These are phyloP conservation scores for Hipposideros larvatus DNA, from an alignment of 2,797 vertebrate species.

Conservation along the genomic window DNA sequence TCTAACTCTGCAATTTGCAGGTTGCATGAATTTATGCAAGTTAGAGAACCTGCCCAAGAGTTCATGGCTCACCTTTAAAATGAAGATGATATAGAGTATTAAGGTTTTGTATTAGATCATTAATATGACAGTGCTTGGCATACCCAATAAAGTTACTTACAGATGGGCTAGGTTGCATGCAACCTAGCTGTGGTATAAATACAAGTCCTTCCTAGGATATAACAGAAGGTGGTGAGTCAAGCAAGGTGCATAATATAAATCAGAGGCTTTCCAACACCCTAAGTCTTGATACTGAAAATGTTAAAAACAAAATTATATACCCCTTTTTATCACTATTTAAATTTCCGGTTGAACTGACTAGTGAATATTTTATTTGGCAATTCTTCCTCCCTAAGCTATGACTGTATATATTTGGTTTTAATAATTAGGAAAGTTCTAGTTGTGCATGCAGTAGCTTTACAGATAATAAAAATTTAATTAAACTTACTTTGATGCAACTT, in stretches of 20 bases:
- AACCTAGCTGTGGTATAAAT: background rate
- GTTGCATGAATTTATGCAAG: background rate
- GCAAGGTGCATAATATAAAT: conserved; percentile 14
- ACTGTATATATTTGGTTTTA: conserved; percentile 64
- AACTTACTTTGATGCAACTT: conserved; percentile 74
- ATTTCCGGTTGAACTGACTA: conserved; percentile 59
- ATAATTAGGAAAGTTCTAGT: conserved; percentile 75
- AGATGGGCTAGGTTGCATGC: background rate
- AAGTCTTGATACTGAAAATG: conserved; percentile 54
- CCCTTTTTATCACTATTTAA: conserved; percentile 47
- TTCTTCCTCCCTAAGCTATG: background rate
- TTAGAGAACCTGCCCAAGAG: background rate
- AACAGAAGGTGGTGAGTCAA: conserved; percentile 69
- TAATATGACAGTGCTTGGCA: background rate
- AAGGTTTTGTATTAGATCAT: background rate
- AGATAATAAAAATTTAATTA: conserved; percentile 78
- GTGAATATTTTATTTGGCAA: conserved; percentile 28
- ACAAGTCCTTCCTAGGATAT: conserved; percentile 45
- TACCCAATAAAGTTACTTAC: background rate
- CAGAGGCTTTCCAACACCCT: conserved; percentile 27
- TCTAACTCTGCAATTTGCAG: conserved; percentile 16
- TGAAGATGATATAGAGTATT: background rate
- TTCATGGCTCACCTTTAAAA: background rate
- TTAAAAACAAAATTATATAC: conserved; percentile 61
- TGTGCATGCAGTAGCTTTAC: conserved; percentile 61